Evolutionary conservation across 2,113 vertebrate species (phyloP).

Genomic region (Laterallus jamaicensis): DNA sequence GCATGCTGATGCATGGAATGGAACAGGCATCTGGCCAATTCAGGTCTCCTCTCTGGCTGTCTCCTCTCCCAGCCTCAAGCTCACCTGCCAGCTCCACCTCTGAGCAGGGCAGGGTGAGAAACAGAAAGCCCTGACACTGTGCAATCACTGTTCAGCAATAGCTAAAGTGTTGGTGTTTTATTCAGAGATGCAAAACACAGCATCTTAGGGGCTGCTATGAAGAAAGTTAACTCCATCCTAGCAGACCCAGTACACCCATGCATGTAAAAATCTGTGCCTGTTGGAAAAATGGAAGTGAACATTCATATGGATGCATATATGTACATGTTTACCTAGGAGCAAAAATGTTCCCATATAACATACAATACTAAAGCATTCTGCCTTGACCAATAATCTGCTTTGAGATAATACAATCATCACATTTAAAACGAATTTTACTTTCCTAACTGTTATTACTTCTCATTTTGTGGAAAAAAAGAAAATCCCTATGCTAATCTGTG

Average conservation of each 20-base stretch:
- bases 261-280: not conserved
- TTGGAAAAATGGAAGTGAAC: not conserved
- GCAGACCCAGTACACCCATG: not conserved
- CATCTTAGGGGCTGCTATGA: not conserved
- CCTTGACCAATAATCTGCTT: not conserved
- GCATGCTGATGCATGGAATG: too few species aligned
- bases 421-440: not conserved
- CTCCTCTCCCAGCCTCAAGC: not conserved
- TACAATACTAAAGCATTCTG: not conserved
- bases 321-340: not conserved
- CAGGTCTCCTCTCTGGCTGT: not conserved
- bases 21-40: not conserved
- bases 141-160: not conserved
- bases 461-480: not conserved
- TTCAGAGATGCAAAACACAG: not conserved
- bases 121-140: not conserved
- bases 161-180: not conserved
- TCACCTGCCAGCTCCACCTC: not conserved
- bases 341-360: not conserved
- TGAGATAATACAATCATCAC: not conserved
- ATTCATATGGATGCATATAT: fast-evolving
- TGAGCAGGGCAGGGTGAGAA: not conserved
- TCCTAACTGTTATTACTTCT: not conserved
- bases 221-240: not conserved
- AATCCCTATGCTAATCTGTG: not conserved